Conservation (phyloP, 2,113 vertebrate species). For the Hemiprocne comata region DNA sequence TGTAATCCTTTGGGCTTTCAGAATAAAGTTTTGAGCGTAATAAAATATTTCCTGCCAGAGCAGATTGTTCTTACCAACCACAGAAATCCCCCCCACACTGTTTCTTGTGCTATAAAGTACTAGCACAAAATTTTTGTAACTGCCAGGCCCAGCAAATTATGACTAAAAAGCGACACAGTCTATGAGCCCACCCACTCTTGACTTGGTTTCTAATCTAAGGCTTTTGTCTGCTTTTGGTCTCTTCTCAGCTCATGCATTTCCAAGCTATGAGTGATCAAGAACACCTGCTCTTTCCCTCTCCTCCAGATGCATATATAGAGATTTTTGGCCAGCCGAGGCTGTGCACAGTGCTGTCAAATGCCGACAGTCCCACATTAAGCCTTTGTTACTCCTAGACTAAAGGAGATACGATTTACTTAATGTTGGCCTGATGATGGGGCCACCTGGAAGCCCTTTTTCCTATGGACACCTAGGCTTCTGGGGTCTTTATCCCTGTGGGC, state of each 20-base stretch:
- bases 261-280: neutral
- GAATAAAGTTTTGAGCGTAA: neutral
- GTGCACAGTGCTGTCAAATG: neutral
- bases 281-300: neutral
- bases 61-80: neutral
- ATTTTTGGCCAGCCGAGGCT: neutral
- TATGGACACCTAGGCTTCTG: neutral
- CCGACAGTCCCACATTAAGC: neutral
- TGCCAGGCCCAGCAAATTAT: neutral
- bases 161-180: neutral
- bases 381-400: neutral
- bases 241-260: neutral
- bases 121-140: neutral
- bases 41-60: neutral
- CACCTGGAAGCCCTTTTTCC: neutral
- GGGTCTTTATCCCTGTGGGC: neutral
- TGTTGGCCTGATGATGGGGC: neutral
- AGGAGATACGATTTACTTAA: neutral
- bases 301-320: neutral
- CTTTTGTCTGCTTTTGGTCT: neutral
- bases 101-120: neutral
- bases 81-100: fast-evolving
- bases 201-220: neutral
- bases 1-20: neutral
- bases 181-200: neutral